Evolutionary conservation across 2,113 vertebrate genomes (phyloP), one percentile per base, ranked within the genome.

Genomic region (Colistium nudipinnis): DNA sequence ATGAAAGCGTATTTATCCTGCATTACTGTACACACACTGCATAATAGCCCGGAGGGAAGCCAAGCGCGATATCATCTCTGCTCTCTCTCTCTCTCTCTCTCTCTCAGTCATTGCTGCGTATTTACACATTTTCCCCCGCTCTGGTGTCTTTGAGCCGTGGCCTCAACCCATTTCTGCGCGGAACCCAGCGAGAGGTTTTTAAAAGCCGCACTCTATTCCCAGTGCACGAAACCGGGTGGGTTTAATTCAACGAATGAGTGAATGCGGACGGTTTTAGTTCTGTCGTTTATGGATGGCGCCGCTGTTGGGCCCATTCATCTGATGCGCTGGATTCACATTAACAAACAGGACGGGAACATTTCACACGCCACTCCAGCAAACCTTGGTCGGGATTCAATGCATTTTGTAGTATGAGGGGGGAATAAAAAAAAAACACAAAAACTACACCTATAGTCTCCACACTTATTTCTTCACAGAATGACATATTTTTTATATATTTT

Each of bases 251-350:
- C n/a, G 54, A 39, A 7, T 19, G 56, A 38, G 31, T 22, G 6
- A 56, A 64, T 48, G 55, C 36, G 27, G 28, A 49, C 39, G 56
- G 31, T 65, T 63, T 64, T 56, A 43, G 38, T 52, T 20, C 38
- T 47, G 47, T 68, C 38, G 24, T 6, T 16, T 38, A 35, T 54
- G 41, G 24, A 75, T 24, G n/a, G 64, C 45, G 25, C 19, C 7
- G 31, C 45, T 20, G 11, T 33, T 7, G 45, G 55, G 56, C 30
- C 52, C 27, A 57, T 62, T 78, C 61, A 69, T 68, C 57, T 35
- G 63, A 69, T 45, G 30, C 35, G 31, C 9, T 52, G 28, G 43
- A n/a, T 69, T 74, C 64, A 57, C 25, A 76, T 62, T 74, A 74
- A 41, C 44, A 59, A 78, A 80, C 47, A 47, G 56, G 25, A 63